A percentile compares a stretch with the other conserved stretches of the same genome.
Evolutionary conservation across 2,113 vertebrate genomes (phyloP).

Genomic region (Gyps fulvus): DNA sequence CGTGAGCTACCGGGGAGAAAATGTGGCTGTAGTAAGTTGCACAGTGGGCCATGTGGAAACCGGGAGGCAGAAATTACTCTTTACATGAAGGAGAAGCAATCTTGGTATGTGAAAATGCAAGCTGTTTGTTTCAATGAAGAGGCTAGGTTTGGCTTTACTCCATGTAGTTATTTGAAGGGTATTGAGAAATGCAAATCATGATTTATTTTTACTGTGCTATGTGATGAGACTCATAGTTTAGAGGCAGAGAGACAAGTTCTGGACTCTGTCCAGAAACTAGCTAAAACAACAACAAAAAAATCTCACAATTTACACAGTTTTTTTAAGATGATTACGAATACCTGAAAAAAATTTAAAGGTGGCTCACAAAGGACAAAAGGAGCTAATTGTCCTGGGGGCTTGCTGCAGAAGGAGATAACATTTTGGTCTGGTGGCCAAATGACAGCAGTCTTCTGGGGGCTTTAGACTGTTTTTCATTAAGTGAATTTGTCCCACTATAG

Average conservation of each 20-base stretch:
- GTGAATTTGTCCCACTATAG: background rate
- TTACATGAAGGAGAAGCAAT: background rate
- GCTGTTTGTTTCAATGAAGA: slow-evolving; percentile 17
- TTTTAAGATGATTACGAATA: background rate
- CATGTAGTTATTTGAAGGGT: slow-evolving; percentile 39
- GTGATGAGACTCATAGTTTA: background rate
- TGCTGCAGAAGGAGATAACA: background rate
- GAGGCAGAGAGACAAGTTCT: background rate
- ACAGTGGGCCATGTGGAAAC: background rate
- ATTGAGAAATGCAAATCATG: slow-evolving; percentile 53
- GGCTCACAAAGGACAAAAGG: background rate
- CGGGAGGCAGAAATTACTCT: background rate
- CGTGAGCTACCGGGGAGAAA: slow-evolving; percentile 33
- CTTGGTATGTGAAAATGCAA: slow-evolving; percentile 4
- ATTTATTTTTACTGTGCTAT: slow-evolving; percentile 50
- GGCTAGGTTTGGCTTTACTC: slow-evolving; percentile 37
- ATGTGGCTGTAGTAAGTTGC: background rate
- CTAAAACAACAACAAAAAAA: background rate
- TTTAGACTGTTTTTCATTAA: background rate
- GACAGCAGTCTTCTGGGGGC: background rate
- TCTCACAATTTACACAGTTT: background rate
- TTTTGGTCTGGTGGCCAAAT: background rate
- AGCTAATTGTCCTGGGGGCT: background rate
- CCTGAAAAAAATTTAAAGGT: background rate
- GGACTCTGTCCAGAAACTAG: background rate